Base-by-base conservation (phyloP, 2,797 vertebrate species). In the Chaenodraco wilsoni region DNA sequence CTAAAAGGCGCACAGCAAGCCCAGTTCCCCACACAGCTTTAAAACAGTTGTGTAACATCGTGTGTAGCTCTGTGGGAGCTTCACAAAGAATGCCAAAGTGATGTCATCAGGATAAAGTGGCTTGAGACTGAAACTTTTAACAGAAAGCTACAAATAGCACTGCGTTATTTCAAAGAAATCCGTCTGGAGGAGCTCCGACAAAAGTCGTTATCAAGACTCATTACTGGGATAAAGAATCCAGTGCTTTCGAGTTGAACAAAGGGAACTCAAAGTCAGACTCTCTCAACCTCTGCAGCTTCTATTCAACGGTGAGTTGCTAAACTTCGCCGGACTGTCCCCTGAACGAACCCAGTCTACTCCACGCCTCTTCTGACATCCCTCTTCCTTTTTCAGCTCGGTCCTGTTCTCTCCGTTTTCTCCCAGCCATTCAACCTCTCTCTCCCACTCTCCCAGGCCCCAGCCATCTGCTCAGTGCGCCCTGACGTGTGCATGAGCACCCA, bases 391-490 rank as follows among this genome's bases (percentile, higher is more conserved):
- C 76, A 62, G 71, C 65, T 62, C 69, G 62, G 70, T 78, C 59
- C 56, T 81, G 51, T 23, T 81, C 55, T 19, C 23, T 64, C 61
- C 43, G 14, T 69, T 75, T 75, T 57, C 70, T 56, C 68, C 72
- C 56, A 67, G 14, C 59, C 55, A 41, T 60, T 76, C 78, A 59
- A n/a, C 43, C 71, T 8, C 55, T 51, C 68, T 51, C 50, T 37
- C 69, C 73, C 76, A 56, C 63, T 81, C 70, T 78, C 83, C 27
- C 43, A 71, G 73, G 87, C 82, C 82, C 83, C 73, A 41, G 84
- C 90, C 92, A 89, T 93, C 91, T 93, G 92, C 88, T 92, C 79
- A 44, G 75, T 84, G 90, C 84, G 88, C 86, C 88, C 87, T 84
- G 87, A 83, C 85, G 78, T 87, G 89, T 90, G 88, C 87, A 88